Base-by-base conservation (phyloP, 2,113 vertebrate species). In the Scatophagus argus region DNA sequence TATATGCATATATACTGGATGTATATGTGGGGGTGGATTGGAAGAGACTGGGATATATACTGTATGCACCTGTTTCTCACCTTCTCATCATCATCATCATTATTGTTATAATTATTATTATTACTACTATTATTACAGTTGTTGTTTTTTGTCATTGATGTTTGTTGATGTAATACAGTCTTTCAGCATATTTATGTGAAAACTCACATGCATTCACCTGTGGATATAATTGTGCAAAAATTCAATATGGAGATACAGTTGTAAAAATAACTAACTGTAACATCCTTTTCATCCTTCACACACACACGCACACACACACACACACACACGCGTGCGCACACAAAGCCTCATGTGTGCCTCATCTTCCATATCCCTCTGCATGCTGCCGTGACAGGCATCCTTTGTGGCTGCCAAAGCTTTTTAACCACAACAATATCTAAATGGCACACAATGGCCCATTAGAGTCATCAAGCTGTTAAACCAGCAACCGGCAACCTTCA, bases 361-460 rank as follows among this genome's bases (percentile, higher is more conserved):
- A 11, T 65, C 75, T 58, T 27, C 70, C 12, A 29, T 36, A 55
- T 67, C 55, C 47, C 74, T 69, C 68, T 2, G 29, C 14, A 14
- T 83, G 82, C 34, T 29, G 69, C 70, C n/a, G 36, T 90, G 86
- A 87, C 81, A 81, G 66, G 10, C 61, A 4, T 80, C 74, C 61
- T 84, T 65, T 74, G 81, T 68, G 65, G 68, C 80, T 92, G 87
- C 89, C 78, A 81, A 73, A 79, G 88, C 87, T 76, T 89, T 89
- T 86, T 81, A 93, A 90, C 83, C 78, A 81, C 84, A 88, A 85
- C 81, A 85, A 85, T 79, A 85, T 89, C 70, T 49, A 88, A 91
- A 90, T 82, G 79, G 87, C 51, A 70, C 91, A 90, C 85, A 87
- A 87, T 60, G 79, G 69, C 63, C 84, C 82, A 90, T 89, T 90